Conservation (phyloP, 2,888 invertebrate species). For the Xestoiulus laeticollis region DNA sequence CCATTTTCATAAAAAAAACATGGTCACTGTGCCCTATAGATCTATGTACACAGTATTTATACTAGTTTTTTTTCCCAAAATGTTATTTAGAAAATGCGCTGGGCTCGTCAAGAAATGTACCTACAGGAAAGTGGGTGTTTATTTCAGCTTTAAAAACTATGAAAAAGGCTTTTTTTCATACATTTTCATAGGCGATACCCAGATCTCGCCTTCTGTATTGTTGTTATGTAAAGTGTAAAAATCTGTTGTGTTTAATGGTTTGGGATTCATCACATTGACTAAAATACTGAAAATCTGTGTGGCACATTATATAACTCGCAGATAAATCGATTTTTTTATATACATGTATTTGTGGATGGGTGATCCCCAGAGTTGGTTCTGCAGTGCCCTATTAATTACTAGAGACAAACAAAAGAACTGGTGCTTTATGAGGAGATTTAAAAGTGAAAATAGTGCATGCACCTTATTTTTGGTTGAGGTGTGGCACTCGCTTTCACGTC, state of each 20-base stretch:
- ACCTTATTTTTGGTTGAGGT: slow-evolving; percentile 10
- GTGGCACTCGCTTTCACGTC: not conserved
- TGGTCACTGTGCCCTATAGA: no score
- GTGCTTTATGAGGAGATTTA: not conserved
- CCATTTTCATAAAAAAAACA: no score
- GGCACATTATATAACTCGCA: not conserved
- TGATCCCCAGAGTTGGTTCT: not conserved
- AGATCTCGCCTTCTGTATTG: no score
- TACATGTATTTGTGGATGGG: not conserved
- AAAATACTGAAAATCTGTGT: not conserved
- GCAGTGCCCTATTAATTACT: not conserved
- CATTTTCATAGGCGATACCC: no score
- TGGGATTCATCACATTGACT: not conserved
- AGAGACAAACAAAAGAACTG: not conserved
- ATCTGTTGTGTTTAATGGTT: not conserved
- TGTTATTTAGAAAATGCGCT: no score
- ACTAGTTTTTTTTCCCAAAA: no score
- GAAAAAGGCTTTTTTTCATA: no score
- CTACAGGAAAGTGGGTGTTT: no score
- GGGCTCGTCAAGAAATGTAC: no score
- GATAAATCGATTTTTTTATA: not conserved
- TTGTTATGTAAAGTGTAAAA: not conserved
- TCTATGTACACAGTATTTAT: no score
- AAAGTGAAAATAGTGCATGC: not conserved
- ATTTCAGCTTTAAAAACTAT: no score